Evolutionary conservation across 2,113 vertebrate genomes (phyloP), one percentile per base, ranked within the genome.

Genomic region (Phoenicopterus ruber): DNA sequence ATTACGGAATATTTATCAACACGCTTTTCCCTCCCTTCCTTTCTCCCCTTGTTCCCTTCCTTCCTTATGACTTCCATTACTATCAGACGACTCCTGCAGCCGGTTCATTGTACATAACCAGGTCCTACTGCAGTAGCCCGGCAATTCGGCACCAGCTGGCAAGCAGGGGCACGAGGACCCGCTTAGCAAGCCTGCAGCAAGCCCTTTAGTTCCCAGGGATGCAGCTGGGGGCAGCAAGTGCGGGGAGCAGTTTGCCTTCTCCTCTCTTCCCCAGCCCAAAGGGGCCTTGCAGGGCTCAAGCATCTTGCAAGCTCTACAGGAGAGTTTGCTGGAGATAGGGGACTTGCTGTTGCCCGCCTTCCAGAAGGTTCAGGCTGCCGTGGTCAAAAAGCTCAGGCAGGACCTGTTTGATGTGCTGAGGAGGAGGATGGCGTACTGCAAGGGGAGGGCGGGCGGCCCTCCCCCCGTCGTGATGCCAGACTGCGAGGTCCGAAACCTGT

Each of bases 1-100:
- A 78, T 72, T 74, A 90, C 22, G 49, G 96, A 96, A 86, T 81
- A 96, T 96, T 96, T 88, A 94, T 84, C 63, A 73, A n/a, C 1
- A 5, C 32, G 10, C 26, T 97, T 57, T 91, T 73, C 67, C 31
- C 42, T 97, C 80, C 55, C 36, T 88, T 67, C 65, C 21, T 47
- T 86, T 82, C 29, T 90, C 15, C 31, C 26, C 17, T 62, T 52
- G 8, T 58, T 70, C 16, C 7, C 29, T 47, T 85, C 52, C 20
- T 88, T 80, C n/a, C 29, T 90, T 61, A 26, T 34, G 58, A 79
- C 40, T 84, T 61, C 61, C 32, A 0, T 47, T 61, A 34, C 7
- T 21, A 61, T 42, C 36, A 58, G 50, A n/a, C 28, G 67, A 79
- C 28, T 80, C 25, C 66, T 62, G 49, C 44, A 80, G 54, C 32